Evolutionary conservation across 2,113 vertebrate genomes (phyloP).

Genomic region (Dicentrarchus labrax): DNA sequence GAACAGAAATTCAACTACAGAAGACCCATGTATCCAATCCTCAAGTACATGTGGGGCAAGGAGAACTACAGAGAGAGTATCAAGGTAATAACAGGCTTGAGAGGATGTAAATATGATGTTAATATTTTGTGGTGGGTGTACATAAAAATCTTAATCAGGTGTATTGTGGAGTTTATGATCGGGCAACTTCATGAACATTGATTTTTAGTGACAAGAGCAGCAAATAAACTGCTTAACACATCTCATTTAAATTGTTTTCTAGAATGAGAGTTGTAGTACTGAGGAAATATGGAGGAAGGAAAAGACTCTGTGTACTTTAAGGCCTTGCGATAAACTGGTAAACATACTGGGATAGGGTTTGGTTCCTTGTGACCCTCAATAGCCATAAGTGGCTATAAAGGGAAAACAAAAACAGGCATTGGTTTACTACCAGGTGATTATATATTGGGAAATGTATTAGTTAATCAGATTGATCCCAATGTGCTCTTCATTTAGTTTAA

Average conservation of each 20-base stretch:
- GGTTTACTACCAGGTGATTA: not conserved
- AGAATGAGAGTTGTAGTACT: not conserved
- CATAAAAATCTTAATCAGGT: not conserved
- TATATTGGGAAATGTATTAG: not conserved
- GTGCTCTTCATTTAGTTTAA: constrained; percentile 1
- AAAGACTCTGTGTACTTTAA: not conserved
- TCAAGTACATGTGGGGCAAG: constrained; percentile 96
- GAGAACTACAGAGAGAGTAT: constrained; percentile 93
- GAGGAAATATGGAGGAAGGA: not conserved
- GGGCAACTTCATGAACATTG: not conserved
- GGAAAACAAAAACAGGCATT: not conserved
- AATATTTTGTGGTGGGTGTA: constrained; percentile 3
- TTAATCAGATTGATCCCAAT: not conserved
- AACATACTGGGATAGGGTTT: not conserved
- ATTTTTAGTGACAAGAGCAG: not conserved
- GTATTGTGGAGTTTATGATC: not conserved
- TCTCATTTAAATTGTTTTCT: not conserved
- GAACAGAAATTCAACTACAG: constrained; percentile 99
- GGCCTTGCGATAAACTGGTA: not conserved
- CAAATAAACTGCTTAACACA: not conserved
- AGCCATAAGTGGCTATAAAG: not conserved
- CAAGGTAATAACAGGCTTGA: constrained; percentile 85
- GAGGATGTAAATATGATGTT: not conserved
- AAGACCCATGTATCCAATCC: constrained; percentile 98
- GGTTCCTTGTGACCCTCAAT: not conserved